phyloP scores from a whole-genome alignment of 2,888 invertebrate genomes.

The Cryptocheilus praepositus region DNA sequence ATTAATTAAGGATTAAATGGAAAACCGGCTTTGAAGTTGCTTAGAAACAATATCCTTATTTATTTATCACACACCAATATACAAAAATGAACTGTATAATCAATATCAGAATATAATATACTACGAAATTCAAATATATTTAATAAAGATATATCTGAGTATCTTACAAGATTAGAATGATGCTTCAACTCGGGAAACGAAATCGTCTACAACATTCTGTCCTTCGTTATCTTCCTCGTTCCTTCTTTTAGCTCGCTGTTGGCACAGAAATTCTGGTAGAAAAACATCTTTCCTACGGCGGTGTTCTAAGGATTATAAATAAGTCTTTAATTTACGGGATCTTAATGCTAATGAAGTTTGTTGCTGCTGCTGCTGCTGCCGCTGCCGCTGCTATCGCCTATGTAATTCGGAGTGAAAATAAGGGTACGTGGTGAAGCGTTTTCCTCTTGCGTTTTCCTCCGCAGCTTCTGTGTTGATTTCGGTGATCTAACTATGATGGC shows the following conservation, averaged over 20 bases:
- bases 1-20: background rate
- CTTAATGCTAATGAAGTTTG: constrained; percentile 67
- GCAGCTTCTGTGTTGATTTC: constrained; percentile 15
- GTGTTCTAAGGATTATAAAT: constrained; percentile 70
- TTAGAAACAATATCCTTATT: constrained; percentile 75
- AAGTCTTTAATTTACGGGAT: constrained; percentile 69
- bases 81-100: constrained; percentile 74
- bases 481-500: constrained; percentile 52
- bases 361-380: too few species aligned
- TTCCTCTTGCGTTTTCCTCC: constrained; percentile 10
- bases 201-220: constrained; percentile 72
- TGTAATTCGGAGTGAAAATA: constrained; percentile 71
- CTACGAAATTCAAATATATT: constrained; percentile 75
- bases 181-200: constrained; percentile 67
- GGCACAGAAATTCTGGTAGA: constrained; percentile 75
- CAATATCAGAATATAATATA: constrained; percentile 75
- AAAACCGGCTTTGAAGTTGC: constrained; percentile 51
- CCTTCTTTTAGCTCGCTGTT: constrained; percentile 62
- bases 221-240: too few species aligned
- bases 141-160: constrained; percentile 74
- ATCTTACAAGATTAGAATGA: constrained; percentile 74
- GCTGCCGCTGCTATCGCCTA: constrained; percentile 46
- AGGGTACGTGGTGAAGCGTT: constrained; percentile 53
- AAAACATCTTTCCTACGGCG: constrained; percentile 63
- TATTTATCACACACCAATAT: constrained; percentile 76